Base-by-base conservation (phyloP, 2,888 invertebrate species). In the Stramonita haemastoma region DNA sequence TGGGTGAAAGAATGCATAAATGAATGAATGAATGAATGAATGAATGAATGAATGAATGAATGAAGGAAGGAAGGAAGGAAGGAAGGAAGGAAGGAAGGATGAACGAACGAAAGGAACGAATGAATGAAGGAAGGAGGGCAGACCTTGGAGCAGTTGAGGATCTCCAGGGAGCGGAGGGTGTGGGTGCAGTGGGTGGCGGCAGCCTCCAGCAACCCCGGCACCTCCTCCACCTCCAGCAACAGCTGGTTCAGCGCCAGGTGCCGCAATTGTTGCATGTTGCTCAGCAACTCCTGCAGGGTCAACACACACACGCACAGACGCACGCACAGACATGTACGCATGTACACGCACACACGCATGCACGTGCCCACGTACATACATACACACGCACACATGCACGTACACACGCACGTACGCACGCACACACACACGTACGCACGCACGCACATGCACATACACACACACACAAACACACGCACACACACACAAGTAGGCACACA, bases 141-240 rank as follows among this genome's bases (percentile, higher is more conserved):
- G 60, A 87, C 96, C 93, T 97, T 97, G 0, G 98, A 98, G 6
- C 97, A 97, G 95, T 98, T 98, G 15, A 98, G 97, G n/a, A 98
- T 95, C 90, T 97, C 97, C 46, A 98, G 96, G 1, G 97, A 96
- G 32, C 96, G 95, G 93, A 98, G 96, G 11, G 97, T 97, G 85
- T 97, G 96, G 89, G 97, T 97, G 93, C 97, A 97, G 85, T 97
- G 97, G 90, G 93, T 93, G 84, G 95, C 92, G 34, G 98, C 97
- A 94, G 97, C 97, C 92, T 98, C 97, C 92, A 98, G 96, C 87
- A 98, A 96, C 95, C 97, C 97, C 91, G 97, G 96, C 0, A 98
- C 98, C 91, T 96, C 96, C n/a, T 89, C 97, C 90, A 96, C 96
- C 36, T 97, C 97, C 88, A 98, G 97, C 87, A 98, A 95, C 90